Evolutionary conservation across 2,113 vertebrate species (phyloP).

Genomic region (Noturus placidus): DNA sequence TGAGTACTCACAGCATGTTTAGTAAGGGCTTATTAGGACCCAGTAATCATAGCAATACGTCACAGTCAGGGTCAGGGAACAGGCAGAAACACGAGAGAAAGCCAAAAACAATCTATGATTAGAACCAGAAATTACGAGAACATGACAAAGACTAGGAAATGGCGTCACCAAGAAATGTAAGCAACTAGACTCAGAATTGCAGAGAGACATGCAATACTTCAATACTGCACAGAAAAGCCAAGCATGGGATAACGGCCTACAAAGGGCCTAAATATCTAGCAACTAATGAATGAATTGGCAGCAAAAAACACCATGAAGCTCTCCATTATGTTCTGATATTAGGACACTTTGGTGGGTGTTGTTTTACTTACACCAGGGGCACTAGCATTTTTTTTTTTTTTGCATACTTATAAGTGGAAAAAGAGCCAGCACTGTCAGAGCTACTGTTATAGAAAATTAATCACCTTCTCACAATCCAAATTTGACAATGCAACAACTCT

Average conservation of each 20-base stretch:
- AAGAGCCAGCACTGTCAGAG: background rate
- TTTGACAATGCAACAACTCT: background rate
- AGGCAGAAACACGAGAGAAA: no score
- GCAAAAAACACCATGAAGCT: background rate
- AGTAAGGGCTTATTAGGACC: background rate
- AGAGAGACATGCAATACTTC: conserved; percentile 8
- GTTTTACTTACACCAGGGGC: background rate
- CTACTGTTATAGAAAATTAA: background rate
- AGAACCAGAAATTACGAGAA: background rate
- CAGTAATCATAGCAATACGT: background rate
- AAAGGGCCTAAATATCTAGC: background rate
- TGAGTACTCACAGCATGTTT: background rate
- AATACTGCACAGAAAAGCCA: background rate
- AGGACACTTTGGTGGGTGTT: background rate
- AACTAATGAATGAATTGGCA: background rate
- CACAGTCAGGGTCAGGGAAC: background rate
- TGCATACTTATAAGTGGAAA: background rate
- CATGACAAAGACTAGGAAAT: background rate
- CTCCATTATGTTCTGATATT: no score
- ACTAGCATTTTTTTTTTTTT: background rate
- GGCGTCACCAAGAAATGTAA: background rate
- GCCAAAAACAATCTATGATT: background rate
- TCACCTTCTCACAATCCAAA: background rate
- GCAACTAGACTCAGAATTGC: conserved; percentile 7
- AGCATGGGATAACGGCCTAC: background rate